Evolutionary conservation across 2,888 invertebrate species (phyloP).

Genomic region (Idaea straminata): DNA sequence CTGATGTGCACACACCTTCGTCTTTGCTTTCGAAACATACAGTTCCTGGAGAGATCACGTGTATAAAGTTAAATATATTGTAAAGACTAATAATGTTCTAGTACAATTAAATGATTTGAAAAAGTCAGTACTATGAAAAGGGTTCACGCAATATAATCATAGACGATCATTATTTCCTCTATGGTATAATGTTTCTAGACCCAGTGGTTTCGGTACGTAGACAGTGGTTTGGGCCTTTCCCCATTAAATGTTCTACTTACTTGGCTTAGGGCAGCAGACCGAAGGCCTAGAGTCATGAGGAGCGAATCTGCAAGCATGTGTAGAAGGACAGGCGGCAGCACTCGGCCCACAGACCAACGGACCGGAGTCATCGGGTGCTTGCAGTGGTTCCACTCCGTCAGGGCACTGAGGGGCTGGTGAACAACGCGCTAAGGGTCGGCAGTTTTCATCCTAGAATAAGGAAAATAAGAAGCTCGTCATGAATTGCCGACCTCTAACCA

Average conservation of each 20-base stretch:
- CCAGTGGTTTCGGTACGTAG: neutral
- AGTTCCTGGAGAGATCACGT: slow-evolving; percentile 75
- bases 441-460: slow-evolving; percentile 75
- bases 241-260: slow-evolving; percentile 63
- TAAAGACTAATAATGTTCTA: too few species aligned
- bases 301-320: slow-evolving; percentile 91
- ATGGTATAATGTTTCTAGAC: neutral
- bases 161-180: neutral
- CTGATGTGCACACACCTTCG: slow-evolving; percentile 75
- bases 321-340: slow-evolving; percentile 89
- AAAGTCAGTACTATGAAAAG: too few species aligned
- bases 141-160: too few species aligned
- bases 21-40: slow-evolving; percentile 89
- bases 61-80: neutral
- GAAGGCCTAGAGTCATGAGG: slow-evolving; percentile 88
- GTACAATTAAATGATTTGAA: too few species aligned
- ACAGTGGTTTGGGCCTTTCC: neutral
- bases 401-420: slow-evolving; percentile 79
- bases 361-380: slow-evolving; percentile 76
- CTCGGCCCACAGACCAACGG: slow-evolving; percentile 85
- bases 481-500: too few species aligned
- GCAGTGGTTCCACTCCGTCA: slow-evolving; percentile 48
- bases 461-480: neutral
- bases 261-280: slow-evolving; percentile 93
- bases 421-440: slow-evolving; percentile 90